Percentiles rank a stretch among this genome's conserved stretches.
Conservation (phyloP, 1,140 invertebrate species). For the Charaxes varanes region DNA sequence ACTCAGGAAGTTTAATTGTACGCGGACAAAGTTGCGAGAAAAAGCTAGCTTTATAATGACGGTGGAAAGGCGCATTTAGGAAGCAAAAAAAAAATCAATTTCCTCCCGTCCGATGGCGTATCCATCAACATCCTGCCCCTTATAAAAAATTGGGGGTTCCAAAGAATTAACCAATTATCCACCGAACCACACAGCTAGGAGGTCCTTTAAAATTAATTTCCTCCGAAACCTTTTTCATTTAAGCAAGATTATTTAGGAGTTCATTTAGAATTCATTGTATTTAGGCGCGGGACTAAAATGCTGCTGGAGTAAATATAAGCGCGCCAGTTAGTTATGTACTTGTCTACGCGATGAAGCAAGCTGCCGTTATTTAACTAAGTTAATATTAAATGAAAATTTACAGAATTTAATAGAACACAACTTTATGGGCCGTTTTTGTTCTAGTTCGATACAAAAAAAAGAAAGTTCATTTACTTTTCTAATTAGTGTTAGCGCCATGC, state of each 20-base stretch:
- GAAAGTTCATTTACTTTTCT: no score
- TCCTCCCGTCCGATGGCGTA: no score
- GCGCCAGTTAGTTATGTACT: slow-evolving; percentile 7
- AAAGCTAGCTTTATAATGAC: no score
- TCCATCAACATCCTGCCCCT: not conserved
- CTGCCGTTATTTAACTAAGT: slow-evolving; percentile 3
- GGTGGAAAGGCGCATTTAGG: no score
- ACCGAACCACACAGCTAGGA: slow-evolving; percentile 28
- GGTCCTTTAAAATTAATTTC: slow-evolving; percentile 44
- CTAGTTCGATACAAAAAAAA: no score
- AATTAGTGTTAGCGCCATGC: no score
- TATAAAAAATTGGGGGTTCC: slow-evolving; percentile 5
- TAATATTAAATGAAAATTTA: slow-evolving; percentile 5
- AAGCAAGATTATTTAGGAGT: slow-evolving; percentile 48
- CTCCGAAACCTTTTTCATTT: slow-evolving; percentile 37
- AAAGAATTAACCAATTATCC: slow-evolving; percentile 45
- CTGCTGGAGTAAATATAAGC: slow-evolving; percentile 2
- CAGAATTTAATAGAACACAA: no score
- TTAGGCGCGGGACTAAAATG: slow-evolving; percentile 17
- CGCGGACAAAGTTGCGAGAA: no score
- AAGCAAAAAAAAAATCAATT: not conserved
- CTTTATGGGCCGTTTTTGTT: no score
- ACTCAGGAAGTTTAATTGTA: no score
- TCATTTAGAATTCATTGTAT: slow-evolving; percentile 49
- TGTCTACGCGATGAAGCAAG: slow-evolving; percentile 6